phyloP scores from a whole-genome alignment of 2,113 vertebrate species.

The Silurus asotus region DNA sequence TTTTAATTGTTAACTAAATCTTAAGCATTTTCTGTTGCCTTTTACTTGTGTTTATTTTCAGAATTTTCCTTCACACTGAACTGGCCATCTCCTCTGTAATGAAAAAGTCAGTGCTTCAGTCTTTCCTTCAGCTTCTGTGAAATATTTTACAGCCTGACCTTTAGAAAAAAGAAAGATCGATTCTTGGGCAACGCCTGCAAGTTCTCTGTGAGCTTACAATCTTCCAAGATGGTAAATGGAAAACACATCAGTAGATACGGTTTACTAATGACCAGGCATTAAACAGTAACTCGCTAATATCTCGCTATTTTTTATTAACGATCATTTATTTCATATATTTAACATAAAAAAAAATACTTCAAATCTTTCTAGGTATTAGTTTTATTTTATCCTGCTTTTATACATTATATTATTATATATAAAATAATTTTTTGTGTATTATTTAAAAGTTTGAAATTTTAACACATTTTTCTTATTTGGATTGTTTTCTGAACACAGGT shows the following conservation, averaged over 20 bases:
- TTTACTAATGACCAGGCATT: not conserved
- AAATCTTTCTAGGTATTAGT: not conserved
- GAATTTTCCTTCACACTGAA: not conserved
- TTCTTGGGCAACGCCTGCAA: not conserved
- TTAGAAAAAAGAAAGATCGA: conserved; percentile 37
- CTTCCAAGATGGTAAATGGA: not conserved
- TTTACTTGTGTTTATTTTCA: not conserved
- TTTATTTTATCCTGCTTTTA: not conserved
- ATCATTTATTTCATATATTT: not conserved
- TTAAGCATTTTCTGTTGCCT: not conserved
- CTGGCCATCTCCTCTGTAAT: not conserved
- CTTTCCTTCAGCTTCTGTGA: not conserved
- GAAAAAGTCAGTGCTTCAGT: conserved; percentile 1
- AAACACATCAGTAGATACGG: not conserved
- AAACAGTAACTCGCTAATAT: not conserved
- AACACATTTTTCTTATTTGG: too few relatives aligned
- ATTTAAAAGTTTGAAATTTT: too few relatives aligned
- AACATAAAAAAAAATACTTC: not conserved
- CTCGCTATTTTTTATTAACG: not conserved
- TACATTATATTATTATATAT: too few relatives aligned
- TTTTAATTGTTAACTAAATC: too few relatives aligned
- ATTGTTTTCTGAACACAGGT: too few relatives aligned
- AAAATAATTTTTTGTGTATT: too few relatives aligned
- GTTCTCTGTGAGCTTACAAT: conserved; percentile 16
- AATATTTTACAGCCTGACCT: conserved; percentile 29